Evolutionary conservation across 2,797 vertebrate species (phyloP), one percentile per base, ranked within the genome.

Genomic region (Corythornis leucogaster): DNA sequence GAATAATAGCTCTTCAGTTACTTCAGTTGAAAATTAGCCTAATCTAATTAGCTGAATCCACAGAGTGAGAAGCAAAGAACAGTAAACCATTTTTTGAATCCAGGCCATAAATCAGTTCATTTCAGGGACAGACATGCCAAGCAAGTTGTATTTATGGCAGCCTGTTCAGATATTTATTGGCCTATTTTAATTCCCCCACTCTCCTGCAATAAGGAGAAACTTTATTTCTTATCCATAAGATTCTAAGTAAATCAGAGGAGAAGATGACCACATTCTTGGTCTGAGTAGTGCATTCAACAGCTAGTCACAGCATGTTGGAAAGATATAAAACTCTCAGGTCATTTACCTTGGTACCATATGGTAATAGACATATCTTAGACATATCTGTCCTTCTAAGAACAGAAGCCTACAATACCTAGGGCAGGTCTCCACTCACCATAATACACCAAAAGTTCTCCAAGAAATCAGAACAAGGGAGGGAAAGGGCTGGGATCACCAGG

Each of bases 1-100:
- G 46, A 95, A 79, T 83, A 94, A 93, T 61, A 82, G 77, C 40
- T 70, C 84, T 85, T 81, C 66, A 96, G 89, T 91, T 93, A n/a
- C 54, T 68, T 80, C 57, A 88, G 59, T 4, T 95, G 81, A 94
- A 95, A 96, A 95, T 95, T 93, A 77, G 86, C 94, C 63, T 90
- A 69, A 82, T 89, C 78, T 79, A 95, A 95, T 87, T 87, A 93
- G 53, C 38, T 89, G 86, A 96, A 87, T 84, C 51, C 30, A 76
- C 28, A n/a, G 53, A 86, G 78, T 54, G 67, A 83, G 75, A 88
- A 55, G 59, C 15, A 86, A 84, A 69, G 57, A 84, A 80, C 62
- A 88, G 83, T 90, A 93, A 92, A 92, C 53, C 76, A 76, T 45
- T 89, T 94, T 58, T 58, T 95, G 69, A 96, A 91, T 71, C 33